Base-by-base conservation (phyloP, 1,140 invertebrate species). In the Atta colombica region DNA sequence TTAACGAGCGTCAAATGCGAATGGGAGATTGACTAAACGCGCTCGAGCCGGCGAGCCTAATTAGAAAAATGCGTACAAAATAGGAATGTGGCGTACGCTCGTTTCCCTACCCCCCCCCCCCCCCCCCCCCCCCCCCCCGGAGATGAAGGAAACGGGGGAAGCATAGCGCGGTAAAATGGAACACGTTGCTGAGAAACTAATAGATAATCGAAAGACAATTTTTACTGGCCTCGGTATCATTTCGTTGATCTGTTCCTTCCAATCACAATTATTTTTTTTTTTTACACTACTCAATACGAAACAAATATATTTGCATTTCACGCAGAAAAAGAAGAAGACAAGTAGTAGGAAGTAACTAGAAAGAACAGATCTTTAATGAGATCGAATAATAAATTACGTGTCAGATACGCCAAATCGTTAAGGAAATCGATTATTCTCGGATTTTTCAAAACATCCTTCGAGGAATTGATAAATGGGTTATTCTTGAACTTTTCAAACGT, bases 21-120 rank as follows among this genome's bases (percentile, higher is more conserved):
- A 75, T 6, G 69, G 39, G 35, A 61, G 35, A 82, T 72, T 16
- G 39, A 35, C 51, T 68, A 49, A 68, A 69, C 21, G 84, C 84
- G 66, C n/a, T 86, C 68, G 82, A 82, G 74, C 21, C 60, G 65
- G 90, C 61, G 51, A 86, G 66, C 49, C 65, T 89, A 88, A 49
- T 89, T 91, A 91, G 82, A 92, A 92, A 92, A 91, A 85, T 86
- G 72, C 85, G 80, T 92, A 92, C 60, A 92, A 92, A 92, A 91
- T 91, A 92, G 91, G 91, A 92, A 92, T 92, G 88, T 92, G 35
- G 85, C 87, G 84, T 60, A 65, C 65, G 63, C 35, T 55, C 35
- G 21, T 60, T 81, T 58, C 25, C 61, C 45, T 51, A 12, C 18
- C 21, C 35, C 68, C 55, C 21, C 21, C 21, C 21, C 21, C 21